Evolutionary conservation across 2,113 vertebrate genomes (phyloP).

Genomic region (Phocoena phocoena): DNA sequence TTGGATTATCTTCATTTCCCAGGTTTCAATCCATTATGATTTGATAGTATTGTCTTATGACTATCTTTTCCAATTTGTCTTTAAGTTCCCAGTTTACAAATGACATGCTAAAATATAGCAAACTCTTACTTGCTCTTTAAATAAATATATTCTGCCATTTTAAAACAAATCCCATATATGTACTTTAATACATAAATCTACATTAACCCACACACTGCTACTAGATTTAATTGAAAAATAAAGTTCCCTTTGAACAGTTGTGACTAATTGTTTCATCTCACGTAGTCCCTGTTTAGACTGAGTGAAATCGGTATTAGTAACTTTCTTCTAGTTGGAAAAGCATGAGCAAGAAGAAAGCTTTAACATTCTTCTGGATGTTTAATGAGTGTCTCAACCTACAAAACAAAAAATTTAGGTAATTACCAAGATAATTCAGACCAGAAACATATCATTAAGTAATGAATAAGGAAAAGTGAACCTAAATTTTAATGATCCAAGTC

Average conservation of each 20-base stretch:
- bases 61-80: constrained; percentile 26
- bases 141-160: not conserved
- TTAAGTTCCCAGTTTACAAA: not conserved
- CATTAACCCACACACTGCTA: not conserved
- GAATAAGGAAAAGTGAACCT: not conserved
- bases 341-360: not conserved
- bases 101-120: not conserved
- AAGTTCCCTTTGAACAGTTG: not conserved
- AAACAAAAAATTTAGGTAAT: constrained; percentile 16
- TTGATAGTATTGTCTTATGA: not conserved
- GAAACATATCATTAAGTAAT: not conserved
- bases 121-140: constrained; percentile 15
- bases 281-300: not conserved
- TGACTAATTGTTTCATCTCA: constrained; percentile 4
- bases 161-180: not conserved
- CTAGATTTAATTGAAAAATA: constrained; percentile 38
- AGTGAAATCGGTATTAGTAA: not conserved
- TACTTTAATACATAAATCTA: not conserved
- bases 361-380: constrained; percentile 1
- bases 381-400: not conserved
- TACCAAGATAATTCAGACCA: not conserved
- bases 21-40: not conserved
- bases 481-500: not conserved
- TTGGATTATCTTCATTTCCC: constrained; percentile 10
- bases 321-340: constrained; percentile 27